Conservation (phyloP, 2,113 vertebrate genomes). For the Corythoichthys haematopterus region DNA sequence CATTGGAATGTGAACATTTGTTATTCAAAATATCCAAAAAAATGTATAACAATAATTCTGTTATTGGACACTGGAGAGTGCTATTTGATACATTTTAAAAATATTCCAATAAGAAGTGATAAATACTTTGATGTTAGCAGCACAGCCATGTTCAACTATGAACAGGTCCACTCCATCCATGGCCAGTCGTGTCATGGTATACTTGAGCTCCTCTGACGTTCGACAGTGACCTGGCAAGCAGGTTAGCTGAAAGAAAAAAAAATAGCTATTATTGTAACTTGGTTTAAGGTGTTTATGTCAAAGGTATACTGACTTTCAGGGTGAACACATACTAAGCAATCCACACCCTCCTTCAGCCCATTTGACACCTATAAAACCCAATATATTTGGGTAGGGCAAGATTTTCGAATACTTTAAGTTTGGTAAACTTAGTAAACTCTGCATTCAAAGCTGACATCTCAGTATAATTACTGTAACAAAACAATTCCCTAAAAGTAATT, state of each 20-base stretch:
- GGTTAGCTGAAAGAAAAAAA: constrained; percentile 69
- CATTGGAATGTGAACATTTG: too few relatives aligned
- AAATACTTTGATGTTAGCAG: constrained; percentile 86
- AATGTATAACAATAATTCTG: too few relatives aligned
- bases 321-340: neutral
- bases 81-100: neutral
- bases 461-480: too few relatives aligned
- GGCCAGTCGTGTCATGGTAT: constrained; percentile 93
- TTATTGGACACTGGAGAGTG: neutral
- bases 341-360: too few relatives aligned
- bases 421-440: too few relatives aligned
- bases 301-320: neutral
- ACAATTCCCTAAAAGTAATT: too few relatives aligned
- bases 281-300: neutral
- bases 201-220: constrained; percentile 91
- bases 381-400: too few relatives aligned
- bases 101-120: neutral
- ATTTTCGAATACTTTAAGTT: too few relatives aligned
- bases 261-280: neutral
- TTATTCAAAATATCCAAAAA: neutral
- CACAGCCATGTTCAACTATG: constrained; percentile 92
- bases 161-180: constrained; percentile 91
- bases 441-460: too few relatives aligned
- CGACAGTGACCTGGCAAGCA: constrained; percentile 87
- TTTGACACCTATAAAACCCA: too few relatives aligned